Conservation (phyloP, 2,797 vertebrate species). For the Lagodon rhomboides region DNA sequence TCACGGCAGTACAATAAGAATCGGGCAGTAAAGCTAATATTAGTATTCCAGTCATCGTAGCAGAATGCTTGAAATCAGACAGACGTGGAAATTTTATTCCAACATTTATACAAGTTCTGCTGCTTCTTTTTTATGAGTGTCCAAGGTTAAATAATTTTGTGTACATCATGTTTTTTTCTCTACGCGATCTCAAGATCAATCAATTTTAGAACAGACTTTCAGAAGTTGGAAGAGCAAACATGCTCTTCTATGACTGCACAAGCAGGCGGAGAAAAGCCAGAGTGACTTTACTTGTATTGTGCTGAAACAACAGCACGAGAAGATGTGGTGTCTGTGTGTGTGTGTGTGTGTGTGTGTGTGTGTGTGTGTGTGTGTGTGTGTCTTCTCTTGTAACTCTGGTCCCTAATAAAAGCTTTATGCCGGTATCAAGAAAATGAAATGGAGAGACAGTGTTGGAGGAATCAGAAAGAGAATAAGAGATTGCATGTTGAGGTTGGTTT, state of each 20-base stretch:
- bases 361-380: background rate
- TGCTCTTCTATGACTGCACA: background rate
- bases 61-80: background rate
- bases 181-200: background rate
- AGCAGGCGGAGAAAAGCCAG: background rate
- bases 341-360: background rate
- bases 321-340: background rate
- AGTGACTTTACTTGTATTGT: slow-evolving; percentile 10
- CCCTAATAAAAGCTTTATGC: slow-evolving; percentile 78
- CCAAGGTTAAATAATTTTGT: background rate
- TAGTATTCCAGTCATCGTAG: no score
- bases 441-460: slow-evolving; percentile 33
- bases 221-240: background rate
- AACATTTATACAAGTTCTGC: background rate
- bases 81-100: background rate
- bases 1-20: background rate
- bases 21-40: background rate
- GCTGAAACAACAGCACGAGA: slow-evolving; percentile 14
- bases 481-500: slow-evolving; percentile 40
- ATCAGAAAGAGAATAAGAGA: slow-evolving; percentile 73
- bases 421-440: slow-evolving; percentile 64
- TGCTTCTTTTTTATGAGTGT: background rate
- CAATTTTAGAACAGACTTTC: background rate
- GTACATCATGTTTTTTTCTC: background rate
- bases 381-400: slow-evolving; percentile 25